Evolutionary conservation across 2,113 vertebrate genomes (phyloP).

Genomic region (Strigops habroptila): DNA sequence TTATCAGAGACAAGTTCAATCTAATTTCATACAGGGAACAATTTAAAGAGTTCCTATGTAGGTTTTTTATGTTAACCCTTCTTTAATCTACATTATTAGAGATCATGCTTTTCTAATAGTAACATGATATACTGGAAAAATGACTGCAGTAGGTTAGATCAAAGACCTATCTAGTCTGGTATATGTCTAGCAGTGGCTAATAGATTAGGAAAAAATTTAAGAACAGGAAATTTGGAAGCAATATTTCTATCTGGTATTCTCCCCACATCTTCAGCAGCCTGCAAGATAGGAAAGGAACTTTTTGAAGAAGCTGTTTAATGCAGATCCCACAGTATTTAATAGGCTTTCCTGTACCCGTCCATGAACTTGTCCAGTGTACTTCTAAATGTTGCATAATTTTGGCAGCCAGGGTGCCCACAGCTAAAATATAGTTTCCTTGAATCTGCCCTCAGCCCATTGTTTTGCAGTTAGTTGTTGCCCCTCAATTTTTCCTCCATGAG

Average conservation of each 20-base stretch:
- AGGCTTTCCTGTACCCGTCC: not conserved
- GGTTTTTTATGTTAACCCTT: not conserved
- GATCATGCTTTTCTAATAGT: not conserved
- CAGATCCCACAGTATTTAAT: not conserved
- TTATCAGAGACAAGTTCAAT: not conserved
- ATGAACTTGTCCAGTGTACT: not conserved
- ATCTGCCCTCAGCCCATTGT: not conserved
- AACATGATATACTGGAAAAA: not conserved
- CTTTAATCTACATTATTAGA: not conserved
- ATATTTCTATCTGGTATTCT: not conserved
- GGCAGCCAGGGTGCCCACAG: not conserved
- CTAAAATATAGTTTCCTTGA: not conserved
- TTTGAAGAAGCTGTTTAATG: not conserved
- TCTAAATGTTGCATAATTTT: not conserved
- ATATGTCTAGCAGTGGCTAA: not conserved
- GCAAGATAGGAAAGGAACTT: not conserved
- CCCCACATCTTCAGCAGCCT: not conserved
- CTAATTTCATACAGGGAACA: not conserved
- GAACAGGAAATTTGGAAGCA: not conserved
- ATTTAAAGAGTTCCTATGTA: not conserved
- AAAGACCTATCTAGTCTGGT: not conserved
- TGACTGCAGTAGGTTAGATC: not conserved
- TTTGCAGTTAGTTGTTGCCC: not conserved
- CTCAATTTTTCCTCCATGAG: not conserved
- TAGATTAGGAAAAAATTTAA: not conserved